Conservation (phyloP, 2,113 vertebrate genomes). For the Amazona vittata region DNA sequence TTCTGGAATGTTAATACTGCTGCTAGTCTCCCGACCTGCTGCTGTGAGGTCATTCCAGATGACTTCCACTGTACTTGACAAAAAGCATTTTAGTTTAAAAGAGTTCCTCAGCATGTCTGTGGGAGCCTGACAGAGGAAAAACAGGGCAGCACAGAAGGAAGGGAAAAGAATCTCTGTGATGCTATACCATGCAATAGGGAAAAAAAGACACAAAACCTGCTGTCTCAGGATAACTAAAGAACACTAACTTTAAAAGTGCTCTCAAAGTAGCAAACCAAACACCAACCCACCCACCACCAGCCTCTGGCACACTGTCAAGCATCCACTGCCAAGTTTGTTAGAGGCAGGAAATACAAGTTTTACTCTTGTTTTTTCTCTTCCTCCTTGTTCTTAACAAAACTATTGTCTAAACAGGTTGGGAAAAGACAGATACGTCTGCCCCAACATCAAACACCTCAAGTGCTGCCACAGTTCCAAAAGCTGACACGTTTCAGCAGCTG, state of each 20-base stretch:
- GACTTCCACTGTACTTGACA: background rate
- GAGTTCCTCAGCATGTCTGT: background rate
- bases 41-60: background rate
- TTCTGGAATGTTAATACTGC: background rate
- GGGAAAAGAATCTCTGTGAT: background rate
- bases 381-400: background rate
- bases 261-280: background rate
- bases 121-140: background rate
- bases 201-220: background rate
- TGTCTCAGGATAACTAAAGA: background rate
- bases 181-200: accelerated
- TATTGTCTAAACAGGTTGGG: background rate
- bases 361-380: too few species aligned
- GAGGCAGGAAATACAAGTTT: background rate
- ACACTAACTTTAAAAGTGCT: background rate
- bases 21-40: background rate
- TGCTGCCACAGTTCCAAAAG: background rate
- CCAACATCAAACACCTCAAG: background rate
- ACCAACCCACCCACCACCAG: background rate
- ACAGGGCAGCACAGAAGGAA: background rate
- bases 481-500: background rate
- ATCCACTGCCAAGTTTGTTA: background rate
- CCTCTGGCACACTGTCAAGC: background rate
- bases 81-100: background rate
- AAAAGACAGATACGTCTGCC: background rate